phyloP scores from a whole-genome alignment of 35 echinoderm and acorn worm species.

The Apostichopus japonicus region DNA sequence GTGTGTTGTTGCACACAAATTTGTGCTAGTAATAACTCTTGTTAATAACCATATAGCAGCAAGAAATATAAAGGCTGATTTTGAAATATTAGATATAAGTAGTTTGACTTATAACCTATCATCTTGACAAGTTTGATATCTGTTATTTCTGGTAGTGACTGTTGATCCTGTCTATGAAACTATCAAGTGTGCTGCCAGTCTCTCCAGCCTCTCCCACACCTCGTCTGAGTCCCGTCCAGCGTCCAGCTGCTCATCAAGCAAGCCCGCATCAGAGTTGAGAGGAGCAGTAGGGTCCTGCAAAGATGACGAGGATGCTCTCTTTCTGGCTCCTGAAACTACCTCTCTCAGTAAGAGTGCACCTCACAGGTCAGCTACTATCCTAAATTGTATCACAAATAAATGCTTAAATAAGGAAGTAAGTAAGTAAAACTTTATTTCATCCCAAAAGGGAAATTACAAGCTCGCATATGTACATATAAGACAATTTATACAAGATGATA shows the following conservation, averaged over 20 bases:
- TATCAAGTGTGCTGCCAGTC: conserved; percentile 74
- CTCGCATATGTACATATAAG: no score
- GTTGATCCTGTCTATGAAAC: conserved; percentile 72
- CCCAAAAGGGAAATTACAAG: no score
- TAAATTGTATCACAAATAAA: neutral
- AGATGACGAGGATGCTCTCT: neutral
- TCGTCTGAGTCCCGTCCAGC: conserved; percentile 1
- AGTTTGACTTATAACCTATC: no score
- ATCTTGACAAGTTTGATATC: neutral
- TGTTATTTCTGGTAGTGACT: conserved; percentile 1
- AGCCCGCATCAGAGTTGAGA: neutral
- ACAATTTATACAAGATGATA: no score
- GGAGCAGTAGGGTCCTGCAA: neutral
- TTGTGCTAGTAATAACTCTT: no score
- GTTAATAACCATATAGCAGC: no score
- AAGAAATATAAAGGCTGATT: no score
- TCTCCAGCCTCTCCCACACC: conserved; percentile 48
- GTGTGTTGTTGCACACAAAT: no score
- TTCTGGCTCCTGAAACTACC: conserved; percentile 4
- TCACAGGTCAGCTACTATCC: conserved; percentile 23
- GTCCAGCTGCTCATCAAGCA: neutral
- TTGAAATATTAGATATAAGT: no score
- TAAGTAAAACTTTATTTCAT: no score
- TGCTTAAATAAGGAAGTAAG: no score
- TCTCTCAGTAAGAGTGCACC: conserved; percentile 44